Conservation (phyloP, 2,888 invertebrate species). For the Volucella inanis region DNA sequence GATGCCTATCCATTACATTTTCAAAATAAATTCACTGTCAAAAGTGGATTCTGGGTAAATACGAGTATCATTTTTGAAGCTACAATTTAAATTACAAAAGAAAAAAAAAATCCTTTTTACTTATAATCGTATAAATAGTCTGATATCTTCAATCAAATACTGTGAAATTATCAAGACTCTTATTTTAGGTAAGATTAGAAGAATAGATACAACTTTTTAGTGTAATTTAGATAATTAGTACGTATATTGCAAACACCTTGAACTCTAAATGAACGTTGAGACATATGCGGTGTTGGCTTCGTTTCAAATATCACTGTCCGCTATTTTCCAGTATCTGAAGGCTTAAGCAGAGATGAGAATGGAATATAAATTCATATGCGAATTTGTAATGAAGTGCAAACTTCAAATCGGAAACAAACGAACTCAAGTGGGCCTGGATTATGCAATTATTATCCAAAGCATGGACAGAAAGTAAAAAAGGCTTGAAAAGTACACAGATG, state of each 20-base stretch:
- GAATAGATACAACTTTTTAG: conserved; percentile 4
- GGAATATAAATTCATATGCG: conserved; percentile 8
- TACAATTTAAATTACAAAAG: no score
- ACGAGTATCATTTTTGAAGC: no score
- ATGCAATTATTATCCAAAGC: conserved; percentile 1
- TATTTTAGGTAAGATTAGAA: no score
- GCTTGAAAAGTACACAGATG: conserved; percentile 14
- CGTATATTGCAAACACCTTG: conserved; percentile 17
- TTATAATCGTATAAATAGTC: no score
- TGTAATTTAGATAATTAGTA: not conserved
- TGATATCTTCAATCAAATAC: no score
- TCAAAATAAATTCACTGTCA: no score
- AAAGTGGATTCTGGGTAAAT: no score
- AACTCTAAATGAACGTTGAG: conserved; percentile 28
- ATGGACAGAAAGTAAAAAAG: conserved; percentile 11
- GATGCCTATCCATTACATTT: not conserved
- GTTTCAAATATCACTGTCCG: conserved; percentile 1
- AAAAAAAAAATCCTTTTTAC: no score
- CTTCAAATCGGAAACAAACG: conserved; percentile 9
- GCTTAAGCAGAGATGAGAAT: not conserved
- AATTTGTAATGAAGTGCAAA: not conserved
- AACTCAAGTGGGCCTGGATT: not conserved
- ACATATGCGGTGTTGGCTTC: not conserved
- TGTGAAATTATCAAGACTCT: no score
- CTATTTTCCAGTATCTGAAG: no score